Conservation (phyloP, 2,113 vertebrate genomes). For the Myotis yumanensis region DNA sequence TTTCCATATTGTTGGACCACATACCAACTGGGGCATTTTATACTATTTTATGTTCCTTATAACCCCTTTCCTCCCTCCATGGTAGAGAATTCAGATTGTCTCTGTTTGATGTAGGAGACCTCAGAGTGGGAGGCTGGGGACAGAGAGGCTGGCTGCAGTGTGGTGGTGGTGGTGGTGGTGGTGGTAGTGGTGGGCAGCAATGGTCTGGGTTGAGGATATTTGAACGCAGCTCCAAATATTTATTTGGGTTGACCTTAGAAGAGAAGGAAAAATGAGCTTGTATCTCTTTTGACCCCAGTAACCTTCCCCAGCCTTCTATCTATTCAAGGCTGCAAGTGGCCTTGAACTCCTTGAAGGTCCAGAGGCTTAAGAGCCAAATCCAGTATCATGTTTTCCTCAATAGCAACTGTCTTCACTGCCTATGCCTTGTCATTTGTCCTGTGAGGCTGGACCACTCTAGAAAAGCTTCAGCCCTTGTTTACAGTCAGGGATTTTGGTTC, state of each 20-base stretch:
- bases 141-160: background rate
- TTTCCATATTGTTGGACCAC: background rate
- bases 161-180: background rate
- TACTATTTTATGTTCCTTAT: background rate
- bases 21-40: background rate
- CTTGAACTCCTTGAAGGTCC: background rate
- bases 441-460: fast-evolving
- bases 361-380: background rate
- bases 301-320: background rate
- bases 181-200: background rate
- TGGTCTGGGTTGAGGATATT: background rate
- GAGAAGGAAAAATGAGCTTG: background rate
- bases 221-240: background rate
- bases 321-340: background rate
- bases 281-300: background rate
- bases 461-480: background rate
- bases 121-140: background rate
- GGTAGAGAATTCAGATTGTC: background rate
- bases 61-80: background rate
- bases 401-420: background rate
- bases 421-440: background rate
- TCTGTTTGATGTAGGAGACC: background rate
- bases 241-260: background rate
- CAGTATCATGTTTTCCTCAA: background rate
- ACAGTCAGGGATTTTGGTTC: background rate